phyloP scores from a whole-genome alignment of 2,888 invertebrate species.

The Tridacna crocea region DNA sequence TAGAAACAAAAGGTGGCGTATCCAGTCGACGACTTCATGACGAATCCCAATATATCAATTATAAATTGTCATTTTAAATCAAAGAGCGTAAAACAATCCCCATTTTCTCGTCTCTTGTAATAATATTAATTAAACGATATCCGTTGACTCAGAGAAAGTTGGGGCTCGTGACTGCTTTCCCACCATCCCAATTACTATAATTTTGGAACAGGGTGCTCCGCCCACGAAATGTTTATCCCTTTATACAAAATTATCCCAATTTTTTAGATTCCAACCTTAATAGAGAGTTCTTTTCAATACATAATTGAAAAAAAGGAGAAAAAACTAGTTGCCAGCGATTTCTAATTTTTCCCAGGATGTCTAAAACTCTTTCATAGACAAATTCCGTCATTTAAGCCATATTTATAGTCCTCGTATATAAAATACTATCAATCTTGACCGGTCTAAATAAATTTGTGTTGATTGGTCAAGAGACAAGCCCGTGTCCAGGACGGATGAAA shows the following conservation, averaged over 20 bases:
- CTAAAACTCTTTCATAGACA: too few relatives aligned
- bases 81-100: slow-evolving; percentile 23
- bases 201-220: slow-evolving; percentile 5
- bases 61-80: slow-evolving; percentile 22
- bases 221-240: slow-evolving; percentile 10
- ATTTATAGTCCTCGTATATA: too few relatives aligned
- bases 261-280: too few relatives aligned
- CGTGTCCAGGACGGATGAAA: not conserved
- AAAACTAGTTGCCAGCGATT: not conserved
- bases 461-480: not conserved
- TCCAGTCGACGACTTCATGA: not conserved
- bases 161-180: slow-evolving; percentile 23
- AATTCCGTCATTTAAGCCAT: too few relatives aligned
- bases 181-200: slow-evolving; percentile 15
- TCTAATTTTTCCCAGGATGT: not conserved
- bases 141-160: slow-evolving; percentile 20
- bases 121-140: slow-evolving; percentile 19
- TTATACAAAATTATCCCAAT: too few relatives aligned
- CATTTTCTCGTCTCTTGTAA: not conserved
- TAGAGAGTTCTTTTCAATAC: too few relatives aligned
- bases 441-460: too few relatives aligned
- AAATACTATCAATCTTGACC: too few relatives aligned
- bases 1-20: too few relatives aligned
- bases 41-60: slow-evolving; percentile 7
- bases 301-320: not conserved